These are phyloP conservation scores for Aphis craccivora DNA, from an alignment of 1,140 invertebrate genomes.

Conservation along the genomic window DNA sequence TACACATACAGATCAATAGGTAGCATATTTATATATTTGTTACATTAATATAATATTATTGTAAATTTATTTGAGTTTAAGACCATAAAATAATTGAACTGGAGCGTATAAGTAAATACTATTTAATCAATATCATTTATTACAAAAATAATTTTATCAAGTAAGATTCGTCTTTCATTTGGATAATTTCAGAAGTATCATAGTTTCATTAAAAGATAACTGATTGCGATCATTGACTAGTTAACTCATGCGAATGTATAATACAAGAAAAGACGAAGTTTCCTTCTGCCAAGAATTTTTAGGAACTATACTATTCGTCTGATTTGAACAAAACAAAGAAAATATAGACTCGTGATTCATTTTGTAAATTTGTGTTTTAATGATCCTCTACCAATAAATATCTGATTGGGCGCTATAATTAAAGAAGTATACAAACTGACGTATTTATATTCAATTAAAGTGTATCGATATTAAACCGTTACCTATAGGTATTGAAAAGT, in stretches of 20 bases:
- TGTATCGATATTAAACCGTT: not conserved
- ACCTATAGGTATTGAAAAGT: not conserved
- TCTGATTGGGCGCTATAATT: not conserved
- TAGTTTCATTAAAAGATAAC: not conserved
- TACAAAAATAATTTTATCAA: not conserved
- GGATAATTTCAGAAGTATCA: not conserved
- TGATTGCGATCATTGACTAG: not conserved
- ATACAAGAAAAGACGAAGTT: not conserved
- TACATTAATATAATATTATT: not conserved
- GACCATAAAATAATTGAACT: not conserved
- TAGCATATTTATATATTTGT: not conserved
- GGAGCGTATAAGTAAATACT: not conserved
- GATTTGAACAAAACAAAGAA: not conserved
- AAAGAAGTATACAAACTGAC: not conserved
- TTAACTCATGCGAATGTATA: not conserved
- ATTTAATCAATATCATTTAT: not conserved
- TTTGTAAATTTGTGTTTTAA: not conserved
- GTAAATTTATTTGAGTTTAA: not conserved
- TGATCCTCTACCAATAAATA: not conserved
- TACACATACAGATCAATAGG: too few relatives aligned
- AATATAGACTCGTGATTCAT: not conserved
- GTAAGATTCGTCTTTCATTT: not conserved
- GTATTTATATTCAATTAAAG: not conserved
- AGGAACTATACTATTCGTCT: not conserved
- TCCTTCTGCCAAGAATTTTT: not conserved